These are phyloP conservation scores for Melanogrammus aeglefinus DNA, from an alignment of 2,797 vertebrate genomes.

Conservation along the genomic window DNA sequence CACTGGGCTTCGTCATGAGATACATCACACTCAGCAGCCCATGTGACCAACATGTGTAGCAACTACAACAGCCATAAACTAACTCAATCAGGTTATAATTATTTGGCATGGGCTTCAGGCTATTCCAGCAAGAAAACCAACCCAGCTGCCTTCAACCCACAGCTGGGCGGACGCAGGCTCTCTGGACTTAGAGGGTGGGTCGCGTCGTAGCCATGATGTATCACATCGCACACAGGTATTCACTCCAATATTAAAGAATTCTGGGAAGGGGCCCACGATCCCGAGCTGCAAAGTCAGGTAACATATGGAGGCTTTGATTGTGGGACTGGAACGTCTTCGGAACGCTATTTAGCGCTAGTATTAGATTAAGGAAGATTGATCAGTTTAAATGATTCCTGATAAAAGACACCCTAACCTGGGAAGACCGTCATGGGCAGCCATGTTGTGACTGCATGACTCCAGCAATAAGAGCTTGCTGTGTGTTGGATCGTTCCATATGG, in stretches of 20 bases:
- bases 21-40: neutral
- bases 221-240: neutral
- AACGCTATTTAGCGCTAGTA: too few relatives aligned
- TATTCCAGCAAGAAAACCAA: slow-evolving; percentile 8
- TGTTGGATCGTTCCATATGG: neutral
- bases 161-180: slow-evolving; percentile 16
- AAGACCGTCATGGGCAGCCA: too few relatives aligned
- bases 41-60: slow-evolving; percentile 22
- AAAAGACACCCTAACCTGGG: too few relatives aligned
- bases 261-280: neutral
- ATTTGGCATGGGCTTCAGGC: slow-evolving; percentile 5
- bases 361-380: too few relatives aligned
- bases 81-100: neutral
- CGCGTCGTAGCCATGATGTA: slow-evolving; percentile 12
- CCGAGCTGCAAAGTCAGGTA: too few relatives aligned
- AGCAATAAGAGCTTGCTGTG: neutral
- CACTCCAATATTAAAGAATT: too few relatives aligned
- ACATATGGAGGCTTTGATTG: too few relatives aligned
- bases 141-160: slow-evolving; percentile 11
- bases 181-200: slow-evolving; percentile 21
- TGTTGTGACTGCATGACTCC: too few relatives aligned
- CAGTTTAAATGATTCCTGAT: too few relatives aligned
- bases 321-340: too few relatives aligned
- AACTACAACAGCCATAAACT: slow-evolving; percentile 35
- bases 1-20: too few relatives aligned